Evolutionary conservation across 2,888 invertebrate genomes (phyloP).

Genomic region (Glaucopsyche alexis): DNA sequence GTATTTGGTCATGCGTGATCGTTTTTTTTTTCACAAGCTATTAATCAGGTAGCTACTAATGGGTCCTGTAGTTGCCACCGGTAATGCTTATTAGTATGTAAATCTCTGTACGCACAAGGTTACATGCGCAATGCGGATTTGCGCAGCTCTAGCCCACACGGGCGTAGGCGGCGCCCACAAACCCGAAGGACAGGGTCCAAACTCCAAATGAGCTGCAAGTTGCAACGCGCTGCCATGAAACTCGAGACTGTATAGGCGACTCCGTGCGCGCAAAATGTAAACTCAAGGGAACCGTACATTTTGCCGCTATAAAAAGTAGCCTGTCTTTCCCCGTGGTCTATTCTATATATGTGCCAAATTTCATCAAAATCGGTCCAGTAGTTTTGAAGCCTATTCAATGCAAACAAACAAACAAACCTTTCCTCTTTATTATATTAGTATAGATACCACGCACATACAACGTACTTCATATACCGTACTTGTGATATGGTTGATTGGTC

Average conservation of each 20-base stretch:
- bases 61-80: neutral
- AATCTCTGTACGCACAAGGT: conserved; percentile 48
- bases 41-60: neutral
- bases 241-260: neutral
- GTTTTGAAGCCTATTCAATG: too few species aligned
- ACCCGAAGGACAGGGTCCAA: conserved; percentile 45
- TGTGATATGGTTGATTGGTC: too few species aligned
- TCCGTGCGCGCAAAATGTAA: too few species aligned
- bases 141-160: conserved; percentile 55
- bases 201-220: conserved; percentile 28
- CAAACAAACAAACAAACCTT: too few species aligned
- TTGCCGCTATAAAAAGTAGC: too few species aligned
- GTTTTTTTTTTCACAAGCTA: conserved; percentile 3
- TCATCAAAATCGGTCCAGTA: too few species aligned
- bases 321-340: too few species aligned
- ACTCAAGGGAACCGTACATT: too few species aligned
- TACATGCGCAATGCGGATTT: conserved; percentile 68
- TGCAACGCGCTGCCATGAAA: conserved; percentile 1
- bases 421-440: too few species aligned
- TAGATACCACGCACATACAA: neutral
- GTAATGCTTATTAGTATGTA: conserved; percentile 4
- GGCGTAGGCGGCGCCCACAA: conserved; percentile 50
- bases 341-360: too few species aligned
- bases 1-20: neutral
- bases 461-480: too few species aligned